A percentile compares a stretch with the other conserved stretches of the same genome.
These are phyloP conservation scores for Barnardius zonarius DNA, from an alignment of 2,113 vertebrate species.

Conservation along the genomic window DNA sequence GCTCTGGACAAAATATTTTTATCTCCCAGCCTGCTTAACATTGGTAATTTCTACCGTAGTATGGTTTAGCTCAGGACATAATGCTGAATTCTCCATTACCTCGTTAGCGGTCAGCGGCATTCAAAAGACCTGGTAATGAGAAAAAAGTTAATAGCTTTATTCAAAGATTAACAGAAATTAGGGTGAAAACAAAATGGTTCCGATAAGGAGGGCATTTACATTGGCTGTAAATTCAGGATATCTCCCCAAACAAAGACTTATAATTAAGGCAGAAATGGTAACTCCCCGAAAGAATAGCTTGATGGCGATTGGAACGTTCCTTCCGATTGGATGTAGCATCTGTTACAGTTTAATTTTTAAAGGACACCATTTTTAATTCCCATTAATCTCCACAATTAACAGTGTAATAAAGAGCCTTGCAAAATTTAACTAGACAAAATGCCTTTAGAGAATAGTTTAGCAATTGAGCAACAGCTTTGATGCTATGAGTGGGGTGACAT, in stretches of 20 bases:
- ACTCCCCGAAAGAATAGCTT: conserved; percentile 22
- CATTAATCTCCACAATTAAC: conserved; percentile 37
- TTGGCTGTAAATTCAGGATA: not conserved
- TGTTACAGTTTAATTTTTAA: conserved; percentile 35
- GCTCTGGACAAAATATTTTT: conserved; percentile 43
- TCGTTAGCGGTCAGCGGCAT: conserved; percentile 1
- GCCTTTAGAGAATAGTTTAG: conserved; percentile 16
- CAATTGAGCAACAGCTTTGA: not conserved
- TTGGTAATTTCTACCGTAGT: conserved; percentile 42
- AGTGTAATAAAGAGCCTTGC: not conserved
- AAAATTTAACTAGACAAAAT: conserved; percentile 9
- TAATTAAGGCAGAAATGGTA: conserved; percentile 26
- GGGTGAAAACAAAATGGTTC: conserved; percentile 18
- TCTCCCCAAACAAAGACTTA: conserved; percentile 10
- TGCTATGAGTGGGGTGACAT: not conserved
- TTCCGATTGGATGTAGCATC: not conserved
- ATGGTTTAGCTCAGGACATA: conserved; percentile 20
- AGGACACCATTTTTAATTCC: conserved; percentile 36
- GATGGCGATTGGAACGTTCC: conserved; percentile 25
- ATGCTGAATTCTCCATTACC: conserved; percentile 35
- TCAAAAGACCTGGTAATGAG: conserved; percentile 44
- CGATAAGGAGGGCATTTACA: not conserved
- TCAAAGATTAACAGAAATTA: conserved; percentile 54
- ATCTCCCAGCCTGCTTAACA: conserved; percentile 22
- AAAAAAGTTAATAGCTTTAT: conserved; percentile 28